Evolutionary conservation across 2,797 vertebrate genomes (phyloP), one percentile per base, ranked within the genome.

Genomic region (Alouatta caraya): DNA sequence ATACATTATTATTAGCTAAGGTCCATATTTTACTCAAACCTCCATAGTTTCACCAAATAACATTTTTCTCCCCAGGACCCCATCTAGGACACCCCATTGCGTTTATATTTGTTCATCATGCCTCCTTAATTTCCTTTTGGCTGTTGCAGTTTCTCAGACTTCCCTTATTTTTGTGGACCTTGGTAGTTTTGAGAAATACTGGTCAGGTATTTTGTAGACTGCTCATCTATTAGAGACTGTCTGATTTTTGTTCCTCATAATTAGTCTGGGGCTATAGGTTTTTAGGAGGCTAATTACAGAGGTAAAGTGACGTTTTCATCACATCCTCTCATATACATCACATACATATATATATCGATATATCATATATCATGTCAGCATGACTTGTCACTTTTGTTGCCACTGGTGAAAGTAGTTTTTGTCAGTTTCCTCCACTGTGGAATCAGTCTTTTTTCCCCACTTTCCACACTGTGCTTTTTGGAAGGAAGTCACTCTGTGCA

Each of bases 141-240:
- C 11, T 44, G 11, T 93, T 50, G 88, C 37, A 55, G 26, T 70
- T 90, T 96, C 75, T 87, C 55, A 81, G 48, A 89, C 13, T n/a
- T 52, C 39, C 48, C n/a, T 78, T 55, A 26, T 85, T 70, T 59
- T 50, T 11, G 12, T 14, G 57, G 85, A 79, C 76, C 50, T 84
- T 88, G 67, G 44, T 30, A 52, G 64, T 33, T 39, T 46, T 15
- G 21, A 79, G 42, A 28, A 87, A 48, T 42, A n/a, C 28, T 33
- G 37, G 78, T n/a, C 67, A 46, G 75, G 37, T 76, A 19, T 33
- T 78, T 72, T 33, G 24, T 8, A 80, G 50, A 28, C 12, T 52
- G 55, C 2, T 17, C 26, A 28, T 17, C 10, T n/a, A 37, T 33
- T 73, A 48, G 70, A 84, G 91, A 55, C 55, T 24, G 5, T 57